Base-by-base conservation (phyloP, 64 coral and sea anemone genomes). In the Montipora sp. region DNA sequence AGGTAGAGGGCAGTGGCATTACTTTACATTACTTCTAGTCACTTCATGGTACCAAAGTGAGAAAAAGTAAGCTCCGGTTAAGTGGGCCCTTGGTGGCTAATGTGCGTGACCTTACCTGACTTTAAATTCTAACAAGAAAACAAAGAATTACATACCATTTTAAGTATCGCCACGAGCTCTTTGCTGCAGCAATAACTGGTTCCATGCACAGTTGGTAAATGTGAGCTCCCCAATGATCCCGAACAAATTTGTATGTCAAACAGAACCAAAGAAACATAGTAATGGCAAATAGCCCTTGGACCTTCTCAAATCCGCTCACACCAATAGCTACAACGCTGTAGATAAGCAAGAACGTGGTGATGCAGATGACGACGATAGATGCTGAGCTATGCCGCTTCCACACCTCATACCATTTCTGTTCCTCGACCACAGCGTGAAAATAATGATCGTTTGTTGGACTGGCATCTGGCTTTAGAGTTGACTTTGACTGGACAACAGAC, bases 271-370 rank as follows among this genome's bases (percentile, higher is more conserved):
- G 59, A 47, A 93, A 87, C 90, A 98, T 93, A 0, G 93, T 95
- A 1, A 98, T 11, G 24, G 51, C 94, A 89, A 98, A 98, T 7
- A 98, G 13, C 47, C 59, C 51, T 70, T 83, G 90, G 11, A 87
- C 90, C 71, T 98, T 93, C 27, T 98, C 87, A 90, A 98, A 98
- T 15, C 96, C 96, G 72, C 93, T 90, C 7, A 89, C 14, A 43
- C 21, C 81, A 60, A 98, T 98, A 44, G 93, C 96, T 73, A 14
- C 80, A n/a, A 98, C 69, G 57, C 90, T 87, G 50, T 98, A 98
- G 4, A 91, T 75, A 12, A 95, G 27, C 7, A 98, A 78, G 2
- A 74, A 4, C 3, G 73, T 46, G 5, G 93, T 92, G n/a, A 93
- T 5, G 5, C 51, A 63, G 0, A 98, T 44, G 1, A 65, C 19